Evolutionary conservation across 2,113 vertebrate species (phyloP), one percentile per base, ranked within the genome.

Genomic region (Nothoprocta pentlandii): DNA sequence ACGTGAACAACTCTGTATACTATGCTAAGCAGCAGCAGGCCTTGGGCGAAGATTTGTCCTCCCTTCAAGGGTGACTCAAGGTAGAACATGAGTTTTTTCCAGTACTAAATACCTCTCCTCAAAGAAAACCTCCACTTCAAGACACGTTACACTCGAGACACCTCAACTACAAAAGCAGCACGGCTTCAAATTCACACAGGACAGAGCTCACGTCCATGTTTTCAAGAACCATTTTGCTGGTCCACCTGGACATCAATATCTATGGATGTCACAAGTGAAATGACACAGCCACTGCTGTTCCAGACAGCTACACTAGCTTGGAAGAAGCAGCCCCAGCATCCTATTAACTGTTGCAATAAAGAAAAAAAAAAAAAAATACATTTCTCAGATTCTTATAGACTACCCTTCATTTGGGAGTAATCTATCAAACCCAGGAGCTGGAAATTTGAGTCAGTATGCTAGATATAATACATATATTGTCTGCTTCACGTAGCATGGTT

Each of bases 311-410:
- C 26, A n/a, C 23, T 53, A 44, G 26, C 44, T 80, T 12, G 39
- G 2, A 12, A 4, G 22, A n/a, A 59, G 23, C 23, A 19, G 36
- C 13, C n/a, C 1, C 4, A 28, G 36, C 3, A 1, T 12, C 20
- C 5, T 59, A 54, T 46, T 46, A 59, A 71, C 17, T 3, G 0
- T 1, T 42, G 34, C 25, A 84, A 15, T 23, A 90, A 66, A 6
- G 4, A 13, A 42, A 93, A 79, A 25, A 73, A 21, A 62, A 12
- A 34, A 34, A 34, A 34, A 34, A n/a, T 36, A 36, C 36, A 39
- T 39, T 95, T 62, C 75, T 34, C 58, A 78, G 19, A 11, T 23
- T 42, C 47, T 32, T 71, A 36, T 15, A 28, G 36, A 8, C 10
- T 92, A 32, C 44, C 16, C 2, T 61, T 53, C 26, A 46, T 16